A percentile compares a stretch with the other conserved stretches of the same genome.
Conservation (phyloP, 2,113 vertebrate species). For the Stegostoma tigrinum region DNA sequence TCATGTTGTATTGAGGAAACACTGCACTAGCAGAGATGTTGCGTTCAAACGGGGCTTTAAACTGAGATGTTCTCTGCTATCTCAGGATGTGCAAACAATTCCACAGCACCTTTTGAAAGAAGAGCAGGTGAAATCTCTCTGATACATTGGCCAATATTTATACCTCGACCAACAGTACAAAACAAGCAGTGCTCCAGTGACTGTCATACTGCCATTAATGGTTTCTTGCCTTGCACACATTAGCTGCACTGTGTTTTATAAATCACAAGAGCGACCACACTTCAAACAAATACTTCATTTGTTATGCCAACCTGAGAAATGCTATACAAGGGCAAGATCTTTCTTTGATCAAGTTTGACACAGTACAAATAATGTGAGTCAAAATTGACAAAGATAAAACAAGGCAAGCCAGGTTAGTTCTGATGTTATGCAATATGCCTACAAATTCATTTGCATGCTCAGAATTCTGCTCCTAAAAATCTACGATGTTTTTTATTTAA, state of each 20-base stretch:
- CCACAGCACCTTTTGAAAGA: background rate
- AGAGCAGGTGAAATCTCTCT: background rate
- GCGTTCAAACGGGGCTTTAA: background rate
- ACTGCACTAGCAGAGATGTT: background rate
- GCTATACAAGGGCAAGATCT: background rate
- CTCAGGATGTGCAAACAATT: background rate
- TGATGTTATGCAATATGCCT: background rate
- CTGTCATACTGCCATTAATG: background rate
- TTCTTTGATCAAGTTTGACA: background rate
- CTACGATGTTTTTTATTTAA: background rate
- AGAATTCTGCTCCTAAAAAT: background rate
- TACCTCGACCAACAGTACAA: background rate
- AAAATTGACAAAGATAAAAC: background rate
- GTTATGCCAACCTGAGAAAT: background rate
- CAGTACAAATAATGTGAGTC: background rate
- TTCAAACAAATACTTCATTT: background rate
- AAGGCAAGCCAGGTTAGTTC: background rate
- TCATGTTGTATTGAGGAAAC: background rate
- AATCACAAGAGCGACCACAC: background rate
- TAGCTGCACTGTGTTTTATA: background rate
- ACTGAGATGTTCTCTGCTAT: background rate
- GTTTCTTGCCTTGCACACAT: background rate
- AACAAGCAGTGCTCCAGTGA: background rate
- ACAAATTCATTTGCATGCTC: background rate
- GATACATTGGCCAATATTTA: background rate